Evolutionary conservation across 1,140 invertebrate species (phyloP).

Genomic region (Venustaconcha ellipsiformis): DNA sequence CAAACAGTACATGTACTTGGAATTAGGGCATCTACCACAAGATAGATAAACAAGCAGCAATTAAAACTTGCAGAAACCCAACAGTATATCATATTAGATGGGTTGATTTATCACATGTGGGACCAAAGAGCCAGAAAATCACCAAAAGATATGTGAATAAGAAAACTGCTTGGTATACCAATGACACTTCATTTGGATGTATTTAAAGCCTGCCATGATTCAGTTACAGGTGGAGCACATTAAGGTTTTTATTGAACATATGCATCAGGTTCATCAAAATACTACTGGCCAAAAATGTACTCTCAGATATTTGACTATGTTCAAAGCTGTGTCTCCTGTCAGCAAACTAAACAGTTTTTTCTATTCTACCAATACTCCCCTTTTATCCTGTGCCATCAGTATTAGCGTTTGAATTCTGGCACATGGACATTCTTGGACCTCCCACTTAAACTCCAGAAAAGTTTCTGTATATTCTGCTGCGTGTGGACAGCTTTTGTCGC

Average conservation of each 20-base stretch:
- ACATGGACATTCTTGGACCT: conserved; percentile 38
- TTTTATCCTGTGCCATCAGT: conserved; percentile 22
- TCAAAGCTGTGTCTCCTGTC: conserved; percentile 24
- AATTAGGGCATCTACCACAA: too few species aligned
- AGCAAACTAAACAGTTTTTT: conserved; percentile 2
- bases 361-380: neutral
- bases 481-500: conserved; percentile 20
- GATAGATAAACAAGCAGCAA: too few species aligned
- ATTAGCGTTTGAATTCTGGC: conserved; percentile 17
- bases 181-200: conserved; percentile 6
- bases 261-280: conserved; percentile 7
- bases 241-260: conserved; percentile 23
- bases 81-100: conserved; percentile 28
- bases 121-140: conserved; percentile 11
- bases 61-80: neutral
- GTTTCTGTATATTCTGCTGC: conserved; percentile 31
- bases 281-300: conserved; percentile 25
- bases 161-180: conserved; percentile 25
- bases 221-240: conserved; percentile 9
- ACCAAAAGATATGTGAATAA: neutral
- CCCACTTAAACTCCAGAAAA: conserved; percentile 15
- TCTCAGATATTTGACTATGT: conserved; percentile 16
- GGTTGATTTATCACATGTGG: conserved; percentile 30
- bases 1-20: too few species aligned
- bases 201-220: conserved; percentile 27